Percentiles rank a stretch among this genome's conserved stretches.
phyloP scores from a whole-genome alignment of 2,797 vertebrate species.

The Australoheros facetus region DNA sequence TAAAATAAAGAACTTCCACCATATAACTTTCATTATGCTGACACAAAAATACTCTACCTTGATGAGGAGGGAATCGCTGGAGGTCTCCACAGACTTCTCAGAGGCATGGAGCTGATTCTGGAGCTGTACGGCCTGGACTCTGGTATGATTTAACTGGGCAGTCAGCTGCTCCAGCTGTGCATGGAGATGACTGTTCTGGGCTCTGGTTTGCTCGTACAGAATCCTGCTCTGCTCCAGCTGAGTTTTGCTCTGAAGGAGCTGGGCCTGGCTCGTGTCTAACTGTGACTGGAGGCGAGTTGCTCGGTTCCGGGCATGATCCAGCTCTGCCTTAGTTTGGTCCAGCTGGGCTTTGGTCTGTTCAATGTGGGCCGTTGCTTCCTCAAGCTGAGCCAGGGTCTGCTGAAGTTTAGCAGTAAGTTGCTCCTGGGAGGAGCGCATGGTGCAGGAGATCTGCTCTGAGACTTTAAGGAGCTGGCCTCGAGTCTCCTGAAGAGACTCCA shows the following conservation, averaged over 20 bases:
- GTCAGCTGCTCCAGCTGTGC: constrained; percentile 78
- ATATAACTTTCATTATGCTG: not conserved
- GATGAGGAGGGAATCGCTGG: constrained; percentile 81
- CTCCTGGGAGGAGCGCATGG: constrained; percentile 80
- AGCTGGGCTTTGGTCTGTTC: constrained; percentile 39
- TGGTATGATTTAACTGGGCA: constrained; percentile 45
- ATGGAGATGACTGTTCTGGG: constrained; percentile 68
- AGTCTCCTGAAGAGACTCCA: constrained; percentile 82
- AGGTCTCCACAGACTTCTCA: constrained; percentile 76
- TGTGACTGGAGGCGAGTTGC: constrained; percentile 41
- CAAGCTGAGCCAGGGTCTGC: constrained; percentile 66
- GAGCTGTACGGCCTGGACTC: constrained; percentile 59
- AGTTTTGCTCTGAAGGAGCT: constrained; percentile 42
- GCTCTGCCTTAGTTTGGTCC: constrained; percentile 38
- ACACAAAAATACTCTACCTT: constrained; percentile 73
- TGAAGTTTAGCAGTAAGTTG: constrained; percentile 80
- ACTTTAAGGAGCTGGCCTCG: constrained; percentile 83
- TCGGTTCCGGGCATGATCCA: constrained; percentile 33
- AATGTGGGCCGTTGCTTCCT: constrained; percentile 20
- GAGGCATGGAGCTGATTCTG: constrained; percentile 77
- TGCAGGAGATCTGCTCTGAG: constrained; percentile 77
- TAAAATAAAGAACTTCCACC: not conserved
- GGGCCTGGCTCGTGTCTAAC: constrained; percentile 52
- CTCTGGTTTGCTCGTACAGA: constrained; percentile 46
- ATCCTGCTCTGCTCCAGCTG: constrained; percentile 58